phyloP scores from a whole-genome alignment of 2,113 vertebrate species.

The Lathamus discolor region DNA sequence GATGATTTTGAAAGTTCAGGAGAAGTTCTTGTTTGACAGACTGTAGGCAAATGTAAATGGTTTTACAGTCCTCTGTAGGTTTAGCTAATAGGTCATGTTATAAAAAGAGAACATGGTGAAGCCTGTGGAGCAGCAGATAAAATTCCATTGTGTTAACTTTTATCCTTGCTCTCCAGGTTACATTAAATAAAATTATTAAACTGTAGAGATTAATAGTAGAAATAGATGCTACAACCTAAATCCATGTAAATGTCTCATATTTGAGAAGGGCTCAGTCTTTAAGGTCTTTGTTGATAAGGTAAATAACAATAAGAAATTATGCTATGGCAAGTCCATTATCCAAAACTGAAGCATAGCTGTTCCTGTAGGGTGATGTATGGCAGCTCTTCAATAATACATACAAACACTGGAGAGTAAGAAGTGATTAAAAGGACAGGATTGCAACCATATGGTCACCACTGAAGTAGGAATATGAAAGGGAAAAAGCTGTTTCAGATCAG shows the following conservation, averaged over 20 bases:
- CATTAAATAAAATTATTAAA: not conserved
- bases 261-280: not conserved
- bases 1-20: not conserved
- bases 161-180: not conserved
- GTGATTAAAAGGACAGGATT: not conserved
- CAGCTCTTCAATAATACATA: not conserved
- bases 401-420: not conserved
- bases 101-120: not conserved
- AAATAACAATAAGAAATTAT: not conserved
- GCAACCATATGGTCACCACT: not conserved
- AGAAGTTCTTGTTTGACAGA: not conserved
- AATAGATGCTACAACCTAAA: not conserved
- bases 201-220: not conserved
- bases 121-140: not conserved
- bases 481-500: not conserved
- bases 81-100: not conserved
- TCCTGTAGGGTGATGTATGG: not conserved
- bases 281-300: not conserved
- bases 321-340: not conserved
- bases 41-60: not conserved
- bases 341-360: not conserved
- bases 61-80: not conserved
- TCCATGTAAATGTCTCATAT: not conserved
- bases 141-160: not conserved
- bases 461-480: not conserved